Evolutionary conservation across 2,888 invertebrate genomes (phyloP), one percentile per base, ranked within the genome.

Genomic region (Liodrosophila aerea): DNA sequence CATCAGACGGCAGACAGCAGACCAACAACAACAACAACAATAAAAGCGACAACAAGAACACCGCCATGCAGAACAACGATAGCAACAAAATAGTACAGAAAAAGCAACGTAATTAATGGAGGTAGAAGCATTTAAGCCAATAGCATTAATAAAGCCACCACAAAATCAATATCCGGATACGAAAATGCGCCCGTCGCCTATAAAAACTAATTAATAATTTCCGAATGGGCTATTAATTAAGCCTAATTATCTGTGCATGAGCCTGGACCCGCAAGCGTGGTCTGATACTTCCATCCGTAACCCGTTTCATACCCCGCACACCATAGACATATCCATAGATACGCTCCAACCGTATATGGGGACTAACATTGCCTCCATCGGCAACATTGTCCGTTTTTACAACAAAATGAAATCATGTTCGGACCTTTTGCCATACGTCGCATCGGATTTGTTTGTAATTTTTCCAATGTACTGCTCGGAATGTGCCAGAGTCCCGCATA

Each of bases 121-220:
- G 87, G 85, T 85, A 83, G 86, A 85, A 87, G 87, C 76, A 87
- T 88, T 89, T 87, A 88, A 88, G 88, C 88, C 89, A 88, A 89
- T 88, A 85, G 88, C 89, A 89, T 89, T 89, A 89, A 89, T 89
- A 89, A 89, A 89, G 87, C 87, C 85, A 87, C 89, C 89, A 85
- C 89, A 90, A 89, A 90, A 90, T 90, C 89, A 90, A 90, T 90
- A 90, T 89, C 87, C 89, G 87, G 89, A 89, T 89, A 89, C 89
- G 89, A 88, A 89, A 89, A 87, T 86, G 87, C 87, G 82, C 88
- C 87, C 83, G 87, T 77, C 88, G 85, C 85, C 88, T 87, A 89
- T 88, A 89, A 90, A 90, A 90, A 89, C 90, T 89, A 90, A 90
- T 90, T 90, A 90, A 90, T 90, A 90, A 90, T 90, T 90, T 90